These are phyloP conservation scores for Urosaurus nigricauda DNA, from an alignment of 2,797 vertebrate species.

Conservation along the genomic window DNA sequence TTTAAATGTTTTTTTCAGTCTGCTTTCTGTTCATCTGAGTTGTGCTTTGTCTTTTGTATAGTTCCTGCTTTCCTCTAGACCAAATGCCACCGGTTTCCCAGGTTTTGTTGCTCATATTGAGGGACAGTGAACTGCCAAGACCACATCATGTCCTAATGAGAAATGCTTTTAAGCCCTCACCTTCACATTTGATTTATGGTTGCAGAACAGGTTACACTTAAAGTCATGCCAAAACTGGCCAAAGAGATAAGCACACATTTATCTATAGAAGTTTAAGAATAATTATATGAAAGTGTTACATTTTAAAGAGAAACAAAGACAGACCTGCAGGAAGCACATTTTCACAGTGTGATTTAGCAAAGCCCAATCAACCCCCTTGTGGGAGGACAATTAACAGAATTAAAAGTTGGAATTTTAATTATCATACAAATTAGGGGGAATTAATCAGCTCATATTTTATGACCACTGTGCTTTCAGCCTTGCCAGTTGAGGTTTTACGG, in stretches of 20 bases:
- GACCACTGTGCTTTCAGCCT: slow-evolving; percentile 70
- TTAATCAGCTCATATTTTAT: slow-evolving; percentile 81
- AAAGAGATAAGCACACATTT: slow-evolving; percentile 68
- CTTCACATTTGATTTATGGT: slow-evolving; percentile 72
- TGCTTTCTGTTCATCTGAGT: neutral
- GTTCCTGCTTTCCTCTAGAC: neutral
- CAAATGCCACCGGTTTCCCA: slow-evolving; percentile 6
- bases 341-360: slow-evolving; percentile 69
- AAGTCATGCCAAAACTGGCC: slow-evolving; percentile 60
- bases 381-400: slow-evolving; percentile 80
- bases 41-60: neutral
- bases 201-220: slow-evolving; percentile 45
- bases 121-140: slow-evolving; percentile 50
- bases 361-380: slow-evolving; percentile 80
- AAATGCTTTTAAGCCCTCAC: slow-evolving; percentile 62
- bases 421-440: slow-evolving; percentile 83
- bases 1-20: neutral
- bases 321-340: slow-evolving; percentile 70
- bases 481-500: slow-evolving; percentile 70
- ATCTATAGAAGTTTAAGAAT: slow-evolving; percentile 69
- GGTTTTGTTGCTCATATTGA: slow-evolving; percentile 71
- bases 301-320: slow-evolving; percentile 71
- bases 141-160: slow-evolving; percentile 55
- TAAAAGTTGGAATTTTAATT: slow-evolving; percentile 84
- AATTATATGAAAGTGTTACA: slow-evolving; percentile 63